Percentiles rank a stretch among this genome's conserved stretches.
phyloP scores from a whole-genome alignment of 2,888 invertebrate genomes.

The Venustoraphidia nigricollis region DNA sequence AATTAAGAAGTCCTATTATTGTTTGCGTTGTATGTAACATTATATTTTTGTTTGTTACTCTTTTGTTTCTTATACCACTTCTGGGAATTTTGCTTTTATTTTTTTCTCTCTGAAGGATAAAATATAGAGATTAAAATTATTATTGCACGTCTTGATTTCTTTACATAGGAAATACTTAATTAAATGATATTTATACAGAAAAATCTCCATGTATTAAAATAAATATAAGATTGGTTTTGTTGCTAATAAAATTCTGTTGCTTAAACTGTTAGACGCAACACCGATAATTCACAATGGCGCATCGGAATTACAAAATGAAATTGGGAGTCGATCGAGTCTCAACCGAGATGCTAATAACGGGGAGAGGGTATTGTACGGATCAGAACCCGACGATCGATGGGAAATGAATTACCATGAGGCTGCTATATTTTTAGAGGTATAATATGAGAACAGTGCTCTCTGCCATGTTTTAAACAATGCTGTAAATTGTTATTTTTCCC shows the following conservation, averaged over 20 bases:
- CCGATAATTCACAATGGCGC: conserved; percentile 4
- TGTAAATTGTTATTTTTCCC: no score
- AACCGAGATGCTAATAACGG: conserved; percentile 33
- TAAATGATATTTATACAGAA: neutral
- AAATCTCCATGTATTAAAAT: conserved; percentile 1
- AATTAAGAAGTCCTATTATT: no score
- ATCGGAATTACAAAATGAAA: conserved; percentile 31
- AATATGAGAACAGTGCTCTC: neutral
- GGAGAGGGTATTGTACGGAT: conserved; percentile 25
- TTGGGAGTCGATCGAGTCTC: conserved; percentile 46
- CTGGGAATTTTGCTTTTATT: no score
- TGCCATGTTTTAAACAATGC: no score
- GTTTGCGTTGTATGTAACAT: no score
- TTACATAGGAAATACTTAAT: no score
- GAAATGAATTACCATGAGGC: conserved; percentile 85
- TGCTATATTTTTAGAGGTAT: conserved; percentile 71
- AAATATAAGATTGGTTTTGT: conserved; percentile 6
- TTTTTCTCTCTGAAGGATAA: no score
- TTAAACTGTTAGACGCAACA: neutral
- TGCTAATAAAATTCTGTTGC: neutral
- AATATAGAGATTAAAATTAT: no score
- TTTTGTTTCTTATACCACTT: no score
- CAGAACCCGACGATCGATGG: conserved; percentile 44
- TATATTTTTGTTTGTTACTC: no score
- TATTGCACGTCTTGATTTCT: no score